Conservation (phyloP, 1,140 invertebrate genomes). For the Drosophila gunungcola region DNA sequence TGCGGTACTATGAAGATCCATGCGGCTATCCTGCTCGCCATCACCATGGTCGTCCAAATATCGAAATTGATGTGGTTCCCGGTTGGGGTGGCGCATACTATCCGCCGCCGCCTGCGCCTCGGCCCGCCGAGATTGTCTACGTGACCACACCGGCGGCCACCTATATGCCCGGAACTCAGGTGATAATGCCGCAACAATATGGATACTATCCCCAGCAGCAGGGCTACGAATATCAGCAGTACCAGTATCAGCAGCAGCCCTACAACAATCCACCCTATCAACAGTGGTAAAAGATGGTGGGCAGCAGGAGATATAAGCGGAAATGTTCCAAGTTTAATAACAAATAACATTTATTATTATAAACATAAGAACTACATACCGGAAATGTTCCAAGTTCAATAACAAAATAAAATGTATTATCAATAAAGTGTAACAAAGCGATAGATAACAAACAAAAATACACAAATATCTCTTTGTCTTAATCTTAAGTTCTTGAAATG, state of each 20-base stretch:
- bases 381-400: constrained; percentile 3
- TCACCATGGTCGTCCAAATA: constrained; percentile 79
- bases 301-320: not conserved
- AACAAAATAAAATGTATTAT: constrained; percentile 9
- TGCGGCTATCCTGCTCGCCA: constrained; percentile 70
- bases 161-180: constrained; percentile 47
- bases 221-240: constrained; percentile 58
- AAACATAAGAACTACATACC: too few relatives aligned
- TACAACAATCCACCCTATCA: constrained; percentile 62
- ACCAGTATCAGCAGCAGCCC: constrained; percentile 47
- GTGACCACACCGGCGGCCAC: constrained; percentile 53
- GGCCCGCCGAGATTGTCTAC: constrained; percentile 69
- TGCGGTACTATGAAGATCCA: constrained; percentile 78
- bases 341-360: constrained; percentile 7
- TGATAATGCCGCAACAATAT: constrained; percentile 60
- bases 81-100: constrained; percentile 71
- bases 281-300: constrained; percentile 38
- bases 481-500: constrained; percentile 14
- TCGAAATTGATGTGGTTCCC: constrained; percentile 80
- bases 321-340: constrained; percentile 5
- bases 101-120: constrained; percentile 59
- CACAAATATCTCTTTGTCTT: not conserved
- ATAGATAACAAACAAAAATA: not conserved
- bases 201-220: constrained; percentile 69
- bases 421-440: constrained; percentile 16